Percentiles rank a stretch among this genome's conserved stretches.
Conservation (phyloP, 2,797 vertebrate species). For the Eidolon dupreanum region DNA sequence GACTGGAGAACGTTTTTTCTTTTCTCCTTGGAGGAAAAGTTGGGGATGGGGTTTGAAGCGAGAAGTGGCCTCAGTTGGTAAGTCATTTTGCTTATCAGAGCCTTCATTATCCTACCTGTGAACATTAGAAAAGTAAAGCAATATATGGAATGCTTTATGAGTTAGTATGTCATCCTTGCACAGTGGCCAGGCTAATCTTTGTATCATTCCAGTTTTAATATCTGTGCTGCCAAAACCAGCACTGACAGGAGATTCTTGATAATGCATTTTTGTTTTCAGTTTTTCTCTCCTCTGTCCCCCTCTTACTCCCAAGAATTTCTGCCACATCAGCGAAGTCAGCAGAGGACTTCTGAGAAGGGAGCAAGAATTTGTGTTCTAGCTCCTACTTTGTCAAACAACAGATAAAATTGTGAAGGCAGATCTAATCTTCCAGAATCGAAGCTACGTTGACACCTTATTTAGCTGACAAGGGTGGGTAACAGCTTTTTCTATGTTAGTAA, state of each 20-base stretch:
- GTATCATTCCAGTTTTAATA: background rate
- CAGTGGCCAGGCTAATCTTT: background rate
- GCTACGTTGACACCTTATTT: background rate
- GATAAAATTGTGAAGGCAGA: background rate
- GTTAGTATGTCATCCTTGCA: background rate
- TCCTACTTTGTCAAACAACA: conserved; percentile 4
- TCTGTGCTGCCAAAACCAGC: background rate
- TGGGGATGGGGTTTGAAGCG: background rate
- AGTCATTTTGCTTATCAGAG: background rate
- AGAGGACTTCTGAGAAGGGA: background rate
- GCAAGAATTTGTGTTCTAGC: conserved; percentile 5
- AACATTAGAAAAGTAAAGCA: background rate
- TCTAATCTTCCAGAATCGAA: background rate
- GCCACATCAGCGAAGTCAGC: background rate
- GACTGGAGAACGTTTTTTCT: background rate
- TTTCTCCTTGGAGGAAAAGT: background rate
- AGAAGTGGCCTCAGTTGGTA: background rate
- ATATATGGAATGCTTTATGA: background rate
- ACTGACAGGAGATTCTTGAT: background rate
- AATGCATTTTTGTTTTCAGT: background rate
- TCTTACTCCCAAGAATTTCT: background rate
- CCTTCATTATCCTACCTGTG: background rate
- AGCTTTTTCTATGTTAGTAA: background rate
- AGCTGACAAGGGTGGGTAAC: background rate
- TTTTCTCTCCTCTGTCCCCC: background rate